These are phyloP conservation scores for Parambassis ranga DNA, from an alignment of 2,797 vertebrate species.

Conservation along the genomic window DNA sequence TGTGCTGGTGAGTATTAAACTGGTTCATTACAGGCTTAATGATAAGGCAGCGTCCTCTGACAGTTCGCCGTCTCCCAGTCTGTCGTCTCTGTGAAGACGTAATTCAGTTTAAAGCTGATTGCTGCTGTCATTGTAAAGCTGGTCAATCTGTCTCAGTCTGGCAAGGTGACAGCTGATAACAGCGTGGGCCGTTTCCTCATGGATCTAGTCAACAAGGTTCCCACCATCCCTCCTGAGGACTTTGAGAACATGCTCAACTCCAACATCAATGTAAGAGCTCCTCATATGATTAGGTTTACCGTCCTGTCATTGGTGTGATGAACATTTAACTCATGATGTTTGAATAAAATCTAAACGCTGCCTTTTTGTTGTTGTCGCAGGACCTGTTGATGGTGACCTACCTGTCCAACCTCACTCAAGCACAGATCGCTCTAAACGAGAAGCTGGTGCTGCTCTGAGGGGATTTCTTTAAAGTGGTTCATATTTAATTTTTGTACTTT, in stretches of 20 bases:
- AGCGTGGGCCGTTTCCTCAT: slow-evolving; percentile 95
- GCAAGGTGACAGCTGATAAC: slow-evolving; percentile 94
- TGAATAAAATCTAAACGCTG: background rate
- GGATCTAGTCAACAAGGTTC: slow-evolving; percentile 97
- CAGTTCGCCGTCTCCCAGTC: no score
- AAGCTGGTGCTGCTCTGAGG: slow-evolving; percentile 88
- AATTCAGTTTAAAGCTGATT: background rate
- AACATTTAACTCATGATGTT: no score
- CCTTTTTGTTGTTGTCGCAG: slow-evolving; percentile 72
- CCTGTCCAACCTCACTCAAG: slow-evolving; percentile 96
- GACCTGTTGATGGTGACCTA: slow-evolving; percentile 99
- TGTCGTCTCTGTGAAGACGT: no score
- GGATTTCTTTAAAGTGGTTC: slow-evolving; percentile 22
- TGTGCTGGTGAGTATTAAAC: slow-evolving; percentile 86
- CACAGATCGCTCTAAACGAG: slow-evolving; percentile 97
- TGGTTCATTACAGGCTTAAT: no score
- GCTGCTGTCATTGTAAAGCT: slow-evolving; percentile 1
- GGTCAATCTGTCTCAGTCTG: slow-evolving; percentile 82
- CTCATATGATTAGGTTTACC: no score
- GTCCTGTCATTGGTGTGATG: no score
- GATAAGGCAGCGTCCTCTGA: no score
- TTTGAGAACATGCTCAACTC: slow-evolving; percentile 99
- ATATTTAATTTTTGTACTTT: slow-evolving; percentile 72
- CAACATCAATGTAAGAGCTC: slow-evolving; percentile 93
- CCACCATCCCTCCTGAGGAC: slow-evolving; percentile 94